Conservation (phyloP, 1,140 invertebrate species). For the Drosophila kohkoa region DNA sequence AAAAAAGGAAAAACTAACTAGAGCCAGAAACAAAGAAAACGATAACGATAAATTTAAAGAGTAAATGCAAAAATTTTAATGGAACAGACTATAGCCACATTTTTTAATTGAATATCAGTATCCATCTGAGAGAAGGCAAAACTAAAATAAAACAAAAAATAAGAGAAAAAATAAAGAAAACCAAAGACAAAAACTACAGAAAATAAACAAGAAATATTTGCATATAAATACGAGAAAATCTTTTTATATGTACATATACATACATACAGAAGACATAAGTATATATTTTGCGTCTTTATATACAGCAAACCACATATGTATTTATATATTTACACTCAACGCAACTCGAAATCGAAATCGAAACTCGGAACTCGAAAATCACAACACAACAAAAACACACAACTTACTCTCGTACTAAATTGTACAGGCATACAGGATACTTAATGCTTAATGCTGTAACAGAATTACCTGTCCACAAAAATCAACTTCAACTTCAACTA, state of each 20-base stretch:
- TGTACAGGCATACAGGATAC: constrained; percentile 22
- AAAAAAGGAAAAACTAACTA: constrained; percentile 44
- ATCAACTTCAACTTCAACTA: constrained; percentile 8
- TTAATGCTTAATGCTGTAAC: constrained; percentile 28
- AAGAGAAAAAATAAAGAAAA: too few relatives aligned
- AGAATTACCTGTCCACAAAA: constrained; percentile 41
- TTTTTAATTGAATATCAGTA: constrained; percentile 64
- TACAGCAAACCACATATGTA: constrained; percentile 58
- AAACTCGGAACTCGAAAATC: background rate
- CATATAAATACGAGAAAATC: constrained; percentile 36
- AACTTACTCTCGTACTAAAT: background rate
- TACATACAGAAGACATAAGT: constrained; percentile 48
- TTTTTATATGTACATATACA: constrained; percentile 50
- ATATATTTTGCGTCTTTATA: constrained; percentile 78
- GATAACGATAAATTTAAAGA: background rate
- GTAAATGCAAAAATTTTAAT: constrained; percentile 62
- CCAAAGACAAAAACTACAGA: constrained; percentile 20
- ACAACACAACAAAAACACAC: constrained; percentile 18
- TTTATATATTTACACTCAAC: constrained; percentile 67
- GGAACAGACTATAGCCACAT: constrained; percentile 52
- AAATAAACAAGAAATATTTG: constrained; percentile 33
- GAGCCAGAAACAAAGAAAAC: constrained; percentile 47
- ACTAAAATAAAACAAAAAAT: constrained; percentile 11
- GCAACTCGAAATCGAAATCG: constrained; percentile 2
- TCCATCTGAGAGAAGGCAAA: constrained; percentile 33